phyloP scores from a whole-genome alignment of 2,888 invertebrate genomes.

The Dione juno region DNA sequence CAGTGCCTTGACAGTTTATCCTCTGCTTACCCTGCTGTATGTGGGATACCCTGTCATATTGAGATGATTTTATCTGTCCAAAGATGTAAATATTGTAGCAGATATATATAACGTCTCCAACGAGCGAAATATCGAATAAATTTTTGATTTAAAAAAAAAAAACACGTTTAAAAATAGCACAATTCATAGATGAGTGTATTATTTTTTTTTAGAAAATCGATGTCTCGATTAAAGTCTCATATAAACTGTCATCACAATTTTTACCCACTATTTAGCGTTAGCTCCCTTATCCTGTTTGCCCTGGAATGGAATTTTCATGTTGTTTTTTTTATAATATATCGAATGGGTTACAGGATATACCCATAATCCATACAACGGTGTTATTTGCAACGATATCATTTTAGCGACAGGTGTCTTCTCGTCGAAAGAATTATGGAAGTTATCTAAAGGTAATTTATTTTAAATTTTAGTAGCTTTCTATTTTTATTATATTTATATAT shows the following conservation, averaged over 20 bases:
- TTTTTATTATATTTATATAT: not conserved
- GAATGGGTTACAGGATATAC: slow-evolving; percentile 87
- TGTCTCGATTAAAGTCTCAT: not conserved
- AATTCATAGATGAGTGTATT: slow-evolving; percentile 27
- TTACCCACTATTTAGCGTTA: slow-evolving; percentile 3
- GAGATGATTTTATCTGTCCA: no score
- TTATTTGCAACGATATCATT: slow-evolving; percentile 99
- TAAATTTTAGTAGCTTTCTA: not conserved
- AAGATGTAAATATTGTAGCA: no score
- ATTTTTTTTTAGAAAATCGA: slow-evolving; percentile 6
- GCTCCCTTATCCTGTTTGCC: slow-evolving; percentile 4
- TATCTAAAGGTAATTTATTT: slow-evolving; percentile 93
- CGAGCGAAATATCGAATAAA: no score
- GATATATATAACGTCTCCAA: no score
- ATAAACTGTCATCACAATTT: slow-evolving; percentile 4
- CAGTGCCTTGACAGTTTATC: no score
- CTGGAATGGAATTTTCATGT: slow-evolving; percentile 18
- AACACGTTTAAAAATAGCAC: slow-evolving; percentile 37
- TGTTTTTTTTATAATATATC: slow-evolving; percentile 51
- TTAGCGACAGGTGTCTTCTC: slow-evolving; percentile 99
- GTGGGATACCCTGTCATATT: no score
- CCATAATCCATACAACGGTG: slow-evolving; percentile 99
- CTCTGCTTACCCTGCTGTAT: no score
- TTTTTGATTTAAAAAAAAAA: no score
- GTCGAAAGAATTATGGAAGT: slow-evolving; percentile 99